A percentile compares a stretch with the other conserved stretches of the same genome.
Conservation (phyloP, 2,113 vertebrate genomes). For the Nymphicus hollandicus region DNA sequence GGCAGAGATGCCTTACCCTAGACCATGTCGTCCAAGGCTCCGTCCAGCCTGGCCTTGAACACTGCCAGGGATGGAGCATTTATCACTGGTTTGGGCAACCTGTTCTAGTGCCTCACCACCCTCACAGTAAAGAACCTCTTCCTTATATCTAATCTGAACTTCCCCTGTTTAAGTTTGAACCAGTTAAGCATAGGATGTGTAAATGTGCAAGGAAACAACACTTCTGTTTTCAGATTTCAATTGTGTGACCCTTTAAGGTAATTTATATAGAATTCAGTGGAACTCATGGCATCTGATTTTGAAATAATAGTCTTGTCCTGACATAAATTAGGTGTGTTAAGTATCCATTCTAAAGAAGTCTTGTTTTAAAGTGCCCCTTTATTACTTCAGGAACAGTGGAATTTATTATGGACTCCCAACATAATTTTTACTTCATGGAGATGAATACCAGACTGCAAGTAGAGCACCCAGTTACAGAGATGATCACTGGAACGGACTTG, state of each 20-base stretch:
- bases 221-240: neutral
- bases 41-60: neutral
- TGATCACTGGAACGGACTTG: conserved; percentile 96
- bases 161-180: neutral
- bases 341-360: neutral
- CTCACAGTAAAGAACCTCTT: neutral
- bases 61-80: neutral
- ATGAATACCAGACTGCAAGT: conserved; percentile 99
- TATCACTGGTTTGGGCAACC: neutral
- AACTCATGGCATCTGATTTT: neutral
- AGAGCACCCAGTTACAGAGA: conserved; percentile 95
- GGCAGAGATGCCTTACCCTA: neutral
- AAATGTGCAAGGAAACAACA: neutral
- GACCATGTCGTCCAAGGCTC: neutral
- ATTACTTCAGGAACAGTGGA: conserved; percentile 89
- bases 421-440: conserved; percentile 99
- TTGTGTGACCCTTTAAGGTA: neutral
- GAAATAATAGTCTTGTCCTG: neutral
- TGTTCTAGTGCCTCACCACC: neutral
- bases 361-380: neutral
- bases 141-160: neutral
- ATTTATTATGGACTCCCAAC: conserved; percentile 96
- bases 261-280: neutral
- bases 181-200: neutral
- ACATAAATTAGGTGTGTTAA: neutral